Conservation (phyloP, 2,888 invertebrate genomes). For the Stenurella melanura region DNA sequence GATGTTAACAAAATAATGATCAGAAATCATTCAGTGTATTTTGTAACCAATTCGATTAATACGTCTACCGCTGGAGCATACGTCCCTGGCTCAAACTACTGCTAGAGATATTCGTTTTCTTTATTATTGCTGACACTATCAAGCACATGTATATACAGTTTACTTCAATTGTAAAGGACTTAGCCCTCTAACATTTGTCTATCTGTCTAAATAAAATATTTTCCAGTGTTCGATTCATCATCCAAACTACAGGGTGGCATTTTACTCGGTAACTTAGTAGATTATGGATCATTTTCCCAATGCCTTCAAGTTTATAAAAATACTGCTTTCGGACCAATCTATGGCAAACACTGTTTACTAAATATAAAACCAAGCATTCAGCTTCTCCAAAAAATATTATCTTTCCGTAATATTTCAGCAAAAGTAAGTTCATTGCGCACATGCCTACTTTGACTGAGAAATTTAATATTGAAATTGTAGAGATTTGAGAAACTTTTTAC, state of each 20-base stretch:
- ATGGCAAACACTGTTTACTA: constrained; percentile 71
- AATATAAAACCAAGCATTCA: constrained; percentile 58
- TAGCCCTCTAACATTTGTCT: too few species aligned
- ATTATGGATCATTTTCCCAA: constrained; percentile 73
- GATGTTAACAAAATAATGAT: too few species aligned
- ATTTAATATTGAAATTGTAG: constrained; percentile 46
- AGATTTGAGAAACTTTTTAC: constrained; percentile 58
- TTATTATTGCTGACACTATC: too few species aligned
- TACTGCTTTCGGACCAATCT: constrained; percentile 63
- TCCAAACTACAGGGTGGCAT: constrained; percentile 74
- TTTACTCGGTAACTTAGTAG: constrained; percentile 71
- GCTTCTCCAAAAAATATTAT: constrained; percentile 59
- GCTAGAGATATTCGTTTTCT: too few species aligned
- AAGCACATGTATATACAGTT: too few species aligned
- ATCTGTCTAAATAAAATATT: constrained; percentile 23
- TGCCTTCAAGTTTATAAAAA: constrained; percentile 65
- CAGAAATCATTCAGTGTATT: too few species aligned
- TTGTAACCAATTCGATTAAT: too few species aligned
- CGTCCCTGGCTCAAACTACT: too few species aligned
- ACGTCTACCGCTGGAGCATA: too few species aligned
- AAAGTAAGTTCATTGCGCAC: constrained; percentile 52
- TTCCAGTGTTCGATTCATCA: constrained; percentile 74
- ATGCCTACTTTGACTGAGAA: neutral
- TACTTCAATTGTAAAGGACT: too few species aligned
- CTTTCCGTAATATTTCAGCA: constrained; percentile 61